A percentile compares a stretch with the other conserved stretches of the same genome.
phyloP scores from a whole-genome alignment of 1,140 invertebrate genomes.

The Bombus huntii region DNA sequence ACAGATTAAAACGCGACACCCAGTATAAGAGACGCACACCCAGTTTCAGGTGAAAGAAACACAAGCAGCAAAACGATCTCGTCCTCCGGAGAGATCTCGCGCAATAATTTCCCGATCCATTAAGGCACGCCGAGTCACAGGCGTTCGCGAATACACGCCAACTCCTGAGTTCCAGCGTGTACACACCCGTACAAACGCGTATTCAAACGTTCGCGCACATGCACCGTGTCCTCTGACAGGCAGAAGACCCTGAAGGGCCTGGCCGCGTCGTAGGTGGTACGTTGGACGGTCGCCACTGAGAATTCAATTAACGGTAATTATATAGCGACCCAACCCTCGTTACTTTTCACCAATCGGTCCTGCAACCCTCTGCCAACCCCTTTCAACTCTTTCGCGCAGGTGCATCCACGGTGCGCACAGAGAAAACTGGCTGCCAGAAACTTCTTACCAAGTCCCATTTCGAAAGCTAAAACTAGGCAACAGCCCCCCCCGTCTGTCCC shows the following conservation, averaged over 20 bases:
- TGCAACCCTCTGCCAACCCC: constrained; percentile 40
- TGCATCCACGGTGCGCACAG: constrained; percentile 56
- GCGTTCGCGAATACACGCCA: not conserved
- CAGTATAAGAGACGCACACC: constrained; percentile 26
- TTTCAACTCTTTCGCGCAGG: constrained; percentile 64
- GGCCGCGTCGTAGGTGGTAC: constrained; percentile 41
- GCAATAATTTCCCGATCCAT: constrained; percentile 69
- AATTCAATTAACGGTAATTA: constrained; percentile 82
- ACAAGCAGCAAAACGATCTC: constrained; percentile 36
- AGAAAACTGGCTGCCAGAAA: constrained; percentile 74
- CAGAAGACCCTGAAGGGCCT: constrained; percentile 31
- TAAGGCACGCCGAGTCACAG: constrained; percentile 49
- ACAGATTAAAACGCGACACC: constrained; percentile 48
- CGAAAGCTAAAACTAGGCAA: constrained; percentile 65
- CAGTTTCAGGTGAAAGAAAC: constrained; percentile 38
- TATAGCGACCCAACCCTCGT: constrained; percentile 68
- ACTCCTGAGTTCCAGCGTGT: no score
- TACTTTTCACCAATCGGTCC: constrained; percentile 54
- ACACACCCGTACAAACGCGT: not conserved
- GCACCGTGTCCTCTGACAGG: constrained; percentile 15
- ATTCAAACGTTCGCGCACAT: not conserved
- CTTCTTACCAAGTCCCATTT: constrained; percentile 78
- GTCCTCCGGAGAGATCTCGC: constrained; percentile 44
- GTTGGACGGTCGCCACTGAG: constrained; percentile 76
- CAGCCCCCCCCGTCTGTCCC: constrained; percentile 15